Conservation (phyloP, 1,140 invertebrate species). For the Subanguina moxae region DNA sequence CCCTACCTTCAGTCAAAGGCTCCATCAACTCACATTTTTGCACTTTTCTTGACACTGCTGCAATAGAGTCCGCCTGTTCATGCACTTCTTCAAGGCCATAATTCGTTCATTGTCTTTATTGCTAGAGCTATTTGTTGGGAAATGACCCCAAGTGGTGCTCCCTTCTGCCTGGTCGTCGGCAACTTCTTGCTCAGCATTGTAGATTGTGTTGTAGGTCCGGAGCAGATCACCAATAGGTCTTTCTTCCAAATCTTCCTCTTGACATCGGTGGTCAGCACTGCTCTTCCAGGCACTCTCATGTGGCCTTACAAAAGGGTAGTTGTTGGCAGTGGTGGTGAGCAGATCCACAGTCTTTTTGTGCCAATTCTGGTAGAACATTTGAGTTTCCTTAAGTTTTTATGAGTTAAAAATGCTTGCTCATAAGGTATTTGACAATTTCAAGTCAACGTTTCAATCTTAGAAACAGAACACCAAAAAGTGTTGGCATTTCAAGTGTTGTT, state of each 20-base stretch:
- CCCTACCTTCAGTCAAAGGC: too few relatives aligned
- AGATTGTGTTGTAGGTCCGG: conserved; percentile 10
- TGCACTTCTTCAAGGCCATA: conserved; percentile 31
- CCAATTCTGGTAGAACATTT: conserved; percentile 6
- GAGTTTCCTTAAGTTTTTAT: not conserved
- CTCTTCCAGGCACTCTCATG: not conserved
- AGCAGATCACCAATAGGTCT: conserved; percentile 1
- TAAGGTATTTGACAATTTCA: too few relatives aligned
- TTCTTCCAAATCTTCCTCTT: not conserved
- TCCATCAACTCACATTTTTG: conserved; percentile 7
- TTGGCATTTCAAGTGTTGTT: too few relatives aligned
- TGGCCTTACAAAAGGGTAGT: conserved; percentile 7
- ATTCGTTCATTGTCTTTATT: conserved; percentile 1
- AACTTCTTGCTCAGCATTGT: conserved; percentile 17
- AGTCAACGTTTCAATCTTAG: too few relatives aligned
- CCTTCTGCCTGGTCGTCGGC: conserved; percentile 20
- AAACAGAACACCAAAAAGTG: too few relatives aligned
- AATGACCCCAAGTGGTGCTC: not conserved
- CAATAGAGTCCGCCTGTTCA: conserved; percentile 21
- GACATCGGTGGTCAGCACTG: not conserved
- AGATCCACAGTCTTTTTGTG: conserved; percentile 21
- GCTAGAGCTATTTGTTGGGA: not conserved
- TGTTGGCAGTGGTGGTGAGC: conserved; percentile 6
- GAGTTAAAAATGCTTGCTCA: too few relatives aligned
- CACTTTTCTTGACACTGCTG: conserved; percentile 29